phyloP scores from a whole-genome alignment of 2,797 vertebrate genomes.

The Chiloscyllium punctatum region DNA sequence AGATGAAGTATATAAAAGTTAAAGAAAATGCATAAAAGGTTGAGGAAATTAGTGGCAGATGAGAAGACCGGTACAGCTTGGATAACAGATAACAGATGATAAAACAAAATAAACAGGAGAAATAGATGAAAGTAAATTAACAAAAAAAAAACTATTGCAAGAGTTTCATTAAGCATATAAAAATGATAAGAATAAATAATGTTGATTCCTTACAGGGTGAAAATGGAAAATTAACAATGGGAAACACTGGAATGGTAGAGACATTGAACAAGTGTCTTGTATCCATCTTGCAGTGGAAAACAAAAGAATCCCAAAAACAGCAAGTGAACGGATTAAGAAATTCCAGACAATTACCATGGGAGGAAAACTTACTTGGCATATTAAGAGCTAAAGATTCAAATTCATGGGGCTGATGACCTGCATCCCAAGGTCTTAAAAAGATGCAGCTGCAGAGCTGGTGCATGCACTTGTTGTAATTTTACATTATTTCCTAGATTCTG shows the following conservation, averaged over 20 bases:
- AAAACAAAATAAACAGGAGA: not conserved
- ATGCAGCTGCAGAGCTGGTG: not conserved
- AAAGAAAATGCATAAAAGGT: not conserved
- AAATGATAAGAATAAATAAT: not conserved
- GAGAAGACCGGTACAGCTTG: not conserved
- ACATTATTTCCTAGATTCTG: no score
- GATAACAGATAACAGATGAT: no score
- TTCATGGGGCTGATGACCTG: not conserved
- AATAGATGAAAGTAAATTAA: not conserved
- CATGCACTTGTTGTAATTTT: no score
- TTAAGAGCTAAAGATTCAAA: not conserved
- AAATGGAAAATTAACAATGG: not conserved
- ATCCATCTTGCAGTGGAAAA: not conserved
- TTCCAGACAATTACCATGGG: no score
- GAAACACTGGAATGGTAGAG: not conserved
- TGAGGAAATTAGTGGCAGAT: not conserved
- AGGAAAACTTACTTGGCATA: not conserved
- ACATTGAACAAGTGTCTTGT: not conserved
- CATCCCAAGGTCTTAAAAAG: not conserved
- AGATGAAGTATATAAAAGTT: not conserved
- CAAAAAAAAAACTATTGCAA: no score
- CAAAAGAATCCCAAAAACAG: not conserved
- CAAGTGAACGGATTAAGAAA: not conserved
- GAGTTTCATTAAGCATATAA: not conserved
- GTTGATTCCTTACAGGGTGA: not conserved